Conservation (phyloP, 2,888 invertebrate genomes). For the Tenodera sinensis region DNA sequence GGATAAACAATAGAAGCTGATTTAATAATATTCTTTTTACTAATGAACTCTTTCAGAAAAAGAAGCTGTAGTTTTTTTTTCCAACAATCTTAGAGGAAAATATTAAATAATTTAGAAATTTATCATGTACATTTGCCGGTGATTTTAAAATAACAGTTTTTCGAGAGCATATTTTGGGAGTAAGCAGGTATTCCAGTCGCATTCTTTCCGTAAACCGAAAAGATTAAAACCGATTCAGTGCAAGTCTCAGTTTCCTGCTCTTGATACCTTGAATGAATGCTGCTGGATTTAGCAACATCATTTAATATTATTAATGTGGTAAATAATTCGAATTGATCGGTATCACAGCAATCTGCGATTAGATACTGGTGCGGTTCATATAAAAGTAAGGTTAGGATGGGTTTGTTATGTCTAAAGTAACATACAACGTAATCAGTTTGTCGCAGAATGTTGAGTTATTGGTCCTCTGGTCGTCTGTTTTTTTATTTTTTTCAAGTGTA, state of each 20-base stretch:
- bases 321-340: not conserved
- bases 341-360: not conserved
- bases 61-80: too few relatives aligned
- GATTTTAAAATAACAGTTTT: too few relatives aligned
- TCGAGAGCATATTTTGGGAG: too few relatives aligned
- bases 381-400: not conserved
- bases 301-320: not conserved
- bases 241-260: conserved; percentile 22
- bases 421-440: not conserved
- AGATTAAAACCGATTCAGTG: not conserved
- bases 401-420: not conserved
- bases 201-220: not conserved
- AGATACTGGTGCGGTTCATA: not conserved
- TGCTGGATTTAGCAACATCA: not conserved
- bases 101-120: too few relatives aligned
- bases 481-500: not conserved
- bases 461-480: not conserved
- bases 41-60: too few relatives aligned
- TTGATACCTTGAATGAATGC: conserved; percentile 20
- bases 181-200: too few relatives aligned
- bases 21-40: too few relatives aligned
- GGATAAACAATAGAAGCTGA: too few relatives aligned
- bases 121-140: too few relatives aligned
- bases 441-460: not conserved
- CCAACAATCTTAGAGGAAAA: too few relatives aligned